A percentile compares a stretch with the other conserved stretches of the same genome.
Conservation (phyloP, 2,797 vertebrate species). For the Phrynocephalus forsythii region DNA sequence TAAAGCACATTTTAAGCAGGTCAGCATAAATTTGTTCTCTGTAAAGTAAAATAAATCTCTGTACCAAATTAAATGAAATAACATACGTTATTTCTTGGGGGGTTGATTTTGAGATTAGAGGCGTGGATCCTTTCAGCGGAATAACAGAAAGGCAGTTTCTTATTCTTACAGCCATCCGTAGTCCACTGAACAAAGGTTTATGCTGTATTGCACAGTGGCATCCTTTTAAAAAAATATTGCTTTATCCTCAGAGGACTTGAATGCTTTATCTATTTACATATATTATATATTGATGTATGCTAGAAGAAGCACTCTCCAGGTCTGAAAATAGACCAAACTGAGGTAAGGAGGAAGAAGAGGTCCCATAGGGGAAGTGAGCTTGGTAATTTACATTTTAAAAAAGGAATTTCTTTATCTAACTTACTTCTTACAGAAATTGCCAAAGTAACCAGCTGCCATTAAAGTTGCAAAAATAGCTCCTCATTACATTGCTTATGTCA, state of each 20-base stretch:
- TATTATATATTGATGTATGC: too few relatives aligned
- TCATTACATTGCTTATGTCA: too few relatives aligned
- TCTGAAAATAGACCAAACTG: background rate
- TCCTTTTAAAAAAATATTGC: background rate
- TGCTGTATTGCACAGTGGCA: background rate
- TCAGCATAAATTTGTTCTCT: slow-evolving; percentile 1
- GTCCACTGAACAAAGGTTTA: background rate
- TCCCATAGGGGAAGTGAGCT: background rate
- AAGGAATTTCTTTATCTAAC: too few relatives aligned
- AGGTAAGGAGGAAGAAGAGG: background rate
- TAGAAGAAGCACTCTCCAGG: too few relatives aligned
- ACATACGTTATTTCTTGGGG: background rate
- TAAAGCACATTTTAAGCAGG: background rate
- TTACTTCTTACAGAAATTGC: too few relatives aligned
- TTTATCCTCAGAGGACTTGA: background rate
- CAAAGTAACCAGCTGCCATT: too few relatives aligned
- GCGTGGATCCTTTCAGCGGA: background rate
- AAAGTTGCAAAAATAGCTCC: too few relatives aligned
- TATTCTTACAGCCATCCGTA: background rate
- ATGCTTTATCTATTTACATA: background rate
- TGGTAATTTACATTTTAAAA: background rate
- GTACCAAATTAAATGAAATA: slow-evolving; percentile 2
- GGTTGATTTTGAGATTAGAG: slow-evolving; percentile 1
- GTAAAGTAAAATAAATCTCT: slow-evolving; percentile 26
- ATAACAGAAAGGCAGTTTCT: background rate